Conservation (phyloP, 1,140 invertebrate species). For the Ditylenchus dipsaci region DNA sequence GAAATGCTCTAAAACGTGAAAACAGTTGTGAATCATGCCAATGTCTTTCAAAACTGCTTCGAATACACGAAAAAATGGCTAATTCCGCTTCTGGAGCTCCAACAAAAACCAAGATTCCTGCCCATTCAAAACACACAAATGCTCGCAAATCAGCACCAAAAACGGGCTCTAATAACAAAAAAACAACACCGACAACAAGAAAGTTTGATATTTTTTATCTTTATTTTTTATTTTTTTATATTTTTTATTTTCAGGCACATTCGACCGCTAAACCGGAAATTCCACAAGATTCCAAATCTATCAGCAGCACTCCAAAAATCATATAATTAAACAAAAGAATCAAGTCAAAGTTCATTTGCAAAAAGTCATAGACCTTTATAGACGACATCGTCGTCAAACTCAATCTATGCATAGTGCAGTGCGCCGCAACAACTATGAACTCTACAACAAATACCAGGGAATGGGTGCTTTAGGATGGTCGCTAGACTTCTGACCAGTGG, state of each 20-base stretch:
- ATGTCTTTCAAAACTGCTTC: background rate
- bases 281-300: no score
- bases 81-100: background rate
- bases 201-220: background rate
- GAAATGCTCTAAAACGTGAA: background rate
- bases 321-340: background rate
- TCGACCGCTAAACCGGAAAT: no score
- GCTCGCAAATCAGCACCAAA: background rate
- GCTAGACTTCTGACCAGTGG: background rate
- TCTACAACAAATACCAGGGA: slow-evolving; percentile 1
- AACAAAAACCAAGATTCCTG: background rate
- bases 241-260: no score
- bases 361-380: background rate
- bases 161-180: no score
- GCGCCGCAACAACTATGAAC: background rate
- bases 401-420: background rate
- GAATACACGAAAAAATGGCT: background rate
- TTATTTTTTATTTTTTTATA: no score
- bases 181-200: background rate
- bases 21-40: background rate
- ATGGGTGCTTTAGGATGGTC: background rate
- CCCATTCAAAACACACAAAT: background rate
- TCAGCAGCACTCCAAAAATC: no score
- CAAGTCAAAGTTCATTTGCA: background rate
- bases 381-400: no score